Percentiles rank a stretch among this genome's conserved stretches.
phyloP scores from a whole-genome alignment of 2,888 invertebrate species.

The Agriopis marginaria region DNA sequence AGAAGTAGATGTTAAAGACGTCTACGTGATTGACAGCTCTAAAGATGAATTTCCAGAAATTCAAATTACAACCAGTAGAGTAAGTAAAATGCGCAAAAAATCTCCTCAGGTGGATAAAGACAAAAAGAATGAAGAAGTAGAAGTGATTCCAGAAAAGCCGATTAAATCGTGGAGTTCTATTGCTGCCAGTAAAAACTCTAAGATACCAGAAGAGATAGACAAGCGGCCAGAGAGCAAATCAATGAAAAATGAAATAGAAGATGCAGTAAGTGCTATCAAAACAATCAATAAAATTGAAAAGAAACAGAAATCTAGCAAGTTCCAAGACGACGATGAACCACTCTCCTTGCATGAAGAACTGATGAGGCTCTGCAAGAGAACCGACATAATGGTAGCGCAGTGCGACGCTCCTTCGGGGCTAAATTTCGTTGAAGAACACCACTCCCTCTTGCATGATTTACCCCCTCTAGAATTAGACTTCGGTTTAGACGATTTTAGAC shows the following conservation, averaged over 20 bases:
- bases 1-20: slow-evolving; percentile 71
- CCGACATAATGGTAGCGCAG: slow-evolving; percentile 81
- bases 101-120: slow-evolving; percentile 65
- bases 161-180: slow-evolving; percentile 86
- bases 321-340: slow-evolving; percentile 55
- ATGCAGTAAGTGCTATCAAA: slow-evolving; percentile 43
- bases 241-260: slow-evolving; percentile 40
- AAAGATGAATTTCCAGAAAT: slow-evolving; percentile 81
- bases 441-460: slow-evolving; percentile 69
- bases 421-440: slow-evolving; percentile 81
- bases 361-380: slow-evolving; percentile 76
- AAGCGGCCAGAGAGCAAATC: slow-evolving; percentile 30
- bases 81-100: slow-evolving; percentile 69
- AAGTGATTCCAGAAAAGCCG: slow-evolving; percentile 60
- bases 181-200: slow-evolving; percentile 70
- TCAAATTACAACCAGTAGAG: slow-evolving; percentile 69
- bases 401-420: slow-evolving; percentile 78
- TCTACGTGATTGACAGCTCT: slow-evolving; percentile 79
- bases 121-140: slow-evolving; percentile 47
- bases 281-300: slow-evolving; percentile 26
- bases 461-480: slow-evolving; percentile 78
- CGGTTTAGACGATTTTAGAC: slow-evolving; percentile 76
- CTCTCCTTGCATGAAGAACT: slow-evolving; percentile 77
- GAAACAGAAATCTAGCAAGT: slow-evolving; percentile 26
- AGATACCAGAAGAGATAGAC: slow-evolving; percentile 52